Evolutionary conservation across 2,797 vertebrate species (phyloP).

Genomic region (Micrastur ruficollis): DNA sequence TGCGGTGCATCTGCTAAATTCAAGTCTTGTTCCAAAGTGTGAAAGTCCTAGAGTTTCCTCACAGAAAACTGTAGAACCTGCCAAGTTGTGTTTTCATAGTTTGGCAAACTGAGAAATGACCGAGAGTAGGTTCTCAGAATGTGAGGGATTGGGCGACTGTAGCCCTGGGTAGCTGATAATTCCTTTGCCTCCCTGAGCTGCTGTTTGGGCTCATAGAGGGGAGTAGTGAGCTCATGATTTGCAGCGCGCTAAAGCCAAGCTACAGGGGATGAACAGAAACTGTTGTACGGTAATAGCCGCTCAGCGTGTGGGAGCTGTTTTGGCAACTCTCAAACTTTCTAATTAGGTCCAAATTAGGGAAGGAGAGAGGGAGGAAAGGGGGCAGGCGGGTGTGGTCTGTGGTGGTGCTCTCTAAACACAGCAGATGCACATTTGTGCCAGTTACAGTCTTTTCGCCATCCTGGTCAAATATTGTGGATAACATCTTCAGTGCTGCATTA

Average conservation of each 20-base stretch:
- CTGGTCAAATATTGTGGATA: neutral
- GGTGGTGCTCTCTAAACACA: neutral
- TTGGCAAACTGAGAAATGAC: neutral
- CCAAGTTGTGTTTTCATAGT: neutral
- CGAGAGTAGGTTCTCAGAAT: neutral
- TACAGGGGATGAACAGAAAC: neutral
- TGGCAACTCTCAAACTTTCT: neutral
- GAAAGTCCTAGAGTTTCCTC: neutral
- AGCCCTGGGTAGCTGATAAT: neutral
- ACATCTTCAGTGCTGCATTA: neutral
- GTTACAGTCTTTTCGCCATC: neutral
- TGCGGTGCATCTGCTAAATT: neutral
- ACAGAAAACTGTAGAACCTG: neutral
- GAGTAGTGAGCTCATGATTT: neutral
- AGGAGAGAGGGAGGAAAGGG: neutral
- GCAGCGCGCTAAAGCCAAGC: neutral
- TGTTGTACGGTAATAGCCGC: neutral
- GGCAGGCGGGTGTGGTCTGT: neutral
- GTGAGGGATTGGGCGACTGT: neutral
- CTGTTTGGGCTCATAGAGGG: neutral
- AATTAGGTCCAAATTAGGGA: neutral
- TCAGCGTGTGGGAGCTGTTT: neutral
- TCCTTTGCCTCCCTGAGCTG: neutral
- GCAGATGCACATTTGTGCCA: accelerated
- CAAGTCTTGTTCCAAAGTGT: neutral